Evolutionary conservation across 2,113 vertebrate species (phyloP).

Genomic region (Nannospalax galili): DNA sequence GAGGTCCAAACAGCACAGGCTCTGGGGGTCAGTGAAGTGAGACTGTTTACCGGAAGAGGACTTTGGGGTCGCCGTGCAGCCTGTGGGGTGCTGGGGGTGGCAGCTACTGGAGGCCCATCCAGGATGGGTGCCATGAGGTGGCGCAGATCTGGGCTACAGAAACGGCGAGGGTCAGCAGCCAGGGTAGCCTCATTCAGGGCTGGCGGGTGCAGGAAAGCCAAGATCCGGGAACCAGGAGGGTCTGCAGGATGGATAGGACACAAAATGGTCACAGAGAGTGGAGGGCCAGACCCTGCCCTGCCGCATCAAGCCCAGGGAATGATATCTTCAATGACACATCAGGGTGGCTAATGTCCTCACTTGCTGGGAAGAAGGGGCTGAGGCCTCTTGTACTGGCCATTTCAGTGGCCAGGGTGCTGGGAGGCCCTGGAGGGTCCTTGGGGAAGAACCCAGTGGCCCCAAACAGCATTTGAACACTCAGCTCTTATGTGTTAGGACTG

Average conservation of each 20-base stretch:
- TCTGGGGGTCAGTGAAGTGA: neutral
- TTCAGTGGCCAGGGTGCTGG: neutral
- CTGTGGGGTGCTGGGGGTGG: slow-evolving; percentile 43
- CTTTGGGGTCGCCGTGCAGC: slow-evolving; percentile 25
- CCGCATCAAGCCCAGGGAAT: neutral
- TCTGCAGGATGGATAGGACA: slow-evolving; percentile 51
- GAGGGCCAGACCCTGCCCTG: neutral
- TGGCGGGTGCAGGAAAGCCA: slow-evolving; percentile 83
- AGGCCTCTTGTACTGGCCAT: neutral
- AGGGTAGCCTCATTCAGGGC: slow-evolving; percentile 77
- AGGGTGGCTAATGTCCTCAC: neutral
- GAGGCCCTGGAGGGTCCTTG: neutral
- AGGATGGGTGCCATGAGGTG: slow-evolving; percentile 91
- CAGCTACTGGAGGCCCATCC: slow-evolving; percentile 68
- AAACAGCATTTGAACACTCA: neutral
- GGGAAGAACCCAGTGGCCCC: neutral
- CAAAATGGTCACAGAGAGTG: neutral
- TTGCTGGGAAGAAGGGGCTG: neutral
- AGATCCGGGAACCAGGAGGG: slow-evolving; percentile 57
- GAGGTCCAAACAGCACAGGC: neutral
- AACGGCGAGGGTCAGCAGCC: slow-evolving; percentile 87
- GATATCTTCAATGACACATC: neutral
- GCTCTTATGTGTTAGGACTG: neutral
- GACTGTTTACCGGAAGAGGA: slow-evolving; percentile 65
- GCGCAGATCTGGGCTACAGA: slow-evolving; percentile 90